Percentiles rank a stretch among this genome's conserved stretches.
Conservation (phyloP, 1,140 invertebrate species). For the Fopius arisanus region DNA sequence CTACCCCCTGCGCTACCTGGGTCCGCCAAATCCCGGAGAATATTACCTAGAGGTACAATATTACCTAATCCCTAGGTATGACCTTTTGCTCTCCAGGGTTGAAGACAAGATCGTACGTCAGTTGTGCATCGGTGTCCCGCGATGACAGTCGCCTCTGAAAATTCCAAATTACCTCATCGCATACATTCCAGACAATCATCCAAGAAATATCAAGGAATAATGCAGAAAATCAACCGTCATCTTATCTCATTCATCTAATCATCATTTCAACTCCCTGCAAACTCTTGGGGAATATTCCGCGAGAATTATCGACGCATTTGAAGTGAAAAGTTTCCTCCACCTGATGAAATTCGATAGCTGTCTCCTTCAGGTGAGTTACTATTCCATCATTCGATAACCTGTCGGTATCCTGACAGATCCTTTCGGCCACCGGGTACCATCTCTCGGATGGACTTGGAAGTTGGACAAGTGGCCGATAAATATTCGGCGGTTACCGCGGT, state of each 20-base stretch:
- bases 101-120: not conserved
- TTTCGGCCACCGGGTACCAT: constrained; percentile 45
- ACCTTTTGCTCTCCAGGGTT: not conserved
- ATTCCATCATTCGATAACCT: not conserved
- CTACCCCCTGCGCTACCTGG: constrained; percentile 37
- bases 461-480: constrained; percentile 56
- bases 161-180: not conserved
- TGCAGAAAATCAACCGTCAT: too few relatives aligned
- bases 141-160: not conserved
- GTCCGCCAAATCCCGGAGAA: constrained; percentile 36
- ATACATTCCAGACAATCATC: too few relatives aligned
- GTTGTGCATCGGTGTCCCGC: not conserved
- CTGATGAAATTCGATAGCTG: not conserved
- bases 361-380: not conserved
- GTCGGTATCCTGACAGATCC: not conserved
- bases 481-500: constrained; percentile 35
- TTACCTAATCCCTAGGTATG: constrained; percentile 38
- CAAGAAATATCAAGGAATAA: too few relatives aligned
- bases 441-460: constrained; percentile 56
- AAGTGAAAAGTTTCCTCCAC: too few relatives aligned
- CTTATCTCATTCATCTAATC: too few relatives aligned
- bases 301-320: too few relatives aligned
- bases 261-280: too few relatives aligned
- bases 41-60: constrained; percentile 35
- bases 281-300: too few relatives aligned